Evolutionary conservation across 2,113 vertebrate genomes (phyloP), one percentile per base, ranked within the genome.

Genomic region (Podarcis cretensis): DNA sequence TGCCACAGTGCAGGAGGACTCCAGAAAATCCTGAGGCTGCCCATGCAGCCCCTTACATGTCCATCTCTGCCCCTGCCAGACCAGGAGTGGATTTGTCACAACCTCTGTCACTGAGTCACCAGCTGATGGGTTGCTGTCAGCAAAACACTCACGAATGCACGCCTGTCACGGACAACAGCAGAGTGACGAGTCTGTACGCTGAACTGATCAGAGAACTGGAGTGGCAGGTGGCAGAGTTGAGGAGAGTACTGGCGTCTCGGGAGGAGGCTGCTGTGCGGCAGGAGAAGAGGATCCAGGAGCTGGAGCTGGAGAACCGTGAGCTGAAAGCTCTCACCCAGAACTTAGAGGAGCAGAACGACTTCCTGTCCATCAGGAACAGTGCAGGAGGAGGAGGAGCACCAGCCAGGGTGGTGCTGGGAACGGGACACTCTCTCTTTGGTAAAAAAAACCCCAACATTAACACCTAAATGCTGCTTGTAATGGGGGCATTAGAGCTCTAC

Each of bases 301-400:
- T 92, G 87, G 92, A 93, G 57, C 32, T 75, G 85, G 94, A 94
- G 21, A 94, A 91, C 25, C 89, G 16, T 63, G 87, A 89, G 73
- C 86, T 95, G 59, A 88, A 65, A 66, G 88, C 77, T 71, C 92
- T 91, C 6, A 18, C 92, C 32, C 87, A 69, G 35, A 89, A 77
- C 21, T 83, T 95, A 59, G 94, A 95, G 40, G 94, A 95, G 65
- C 92, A 95, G 83, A 95, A 95, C 14, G 93, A 94, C 54, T 21
- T 92, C 9, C 35, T 95, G 3, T 95, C 94, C 48, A 81, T 73
- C 6, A 48, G 75, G 8, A 65, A 10, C 0, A 32, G n/a, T 14
- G 2, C 2, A 1, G 66, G 14, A 54, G 80, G 14, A 65, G 80
- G 81, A 27, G 63, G 63, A 7, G 30, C 48, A 0, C n/a, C 71